phyloP scores from a whole-genome alignment of 2,888 invertebrate genomes.

The Phortica magna region DNA sequence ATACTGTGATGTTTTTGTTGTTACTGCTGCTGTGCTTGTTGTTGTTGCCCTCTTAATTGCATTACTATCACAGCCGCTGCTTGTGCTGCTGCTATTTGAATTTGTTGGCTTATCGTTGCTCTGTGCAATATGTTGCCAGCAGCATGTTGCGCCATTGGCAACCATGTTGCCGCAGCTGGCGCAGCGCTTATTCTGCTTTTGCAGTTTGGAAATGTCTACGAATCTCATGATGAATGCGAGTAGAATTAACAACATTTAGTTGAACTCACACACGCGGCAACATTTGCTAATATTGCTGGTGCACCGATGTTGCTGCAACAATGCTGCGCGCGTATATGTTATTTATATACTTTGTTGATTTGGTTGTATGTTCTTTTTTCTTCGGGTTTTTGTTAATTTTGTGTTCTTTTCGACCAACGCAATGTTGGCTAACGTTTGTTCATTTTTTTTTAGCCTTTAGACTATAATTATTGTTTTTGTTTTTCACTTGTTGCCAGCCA shows the following conservation, averaged over 20 bases:
- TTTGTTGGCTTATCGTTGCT: constrained; percentile 47
- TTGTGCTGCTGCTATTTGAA: constrained; percentile 70
- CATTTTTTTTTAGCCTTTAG: constrained; percentile 39
- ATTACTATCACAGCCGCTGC: constrained; percentile 73
- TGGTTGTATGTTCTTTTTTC: constrained; percentile 19
- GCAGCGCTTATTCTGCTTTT: constrained; percentile 61
- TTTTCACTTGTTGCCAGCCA: constrained; percentile 53
- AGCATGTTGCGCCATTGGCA: constrained; percentile 45
- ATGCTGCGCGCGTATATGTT: constrained; percentile 48
- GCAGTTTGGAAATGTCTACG: constrained; percentile 77
- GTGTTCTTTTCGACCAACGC: constrained; percentile 65
- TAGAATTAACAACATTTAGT: constrained; percentile 78
- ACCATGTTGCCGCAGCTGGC: constrained; percentile 54
- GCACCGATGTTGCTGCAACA: constrained; percentile 54
- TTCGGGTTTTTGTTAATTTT: constrained; percentile 51
- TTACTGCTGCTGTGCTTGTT: constrained; percentile 55
- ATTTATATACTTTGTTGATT: neutral
- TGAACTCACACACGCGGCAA: constrained; percentile 57
- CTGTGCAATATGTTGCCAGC: constrained; percentile 68
- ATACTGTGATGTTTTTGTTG: constrained; percentile 58
- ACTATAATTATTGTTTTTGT: constrained; percentile 36
- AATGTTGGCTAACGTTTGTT: constrained; percentile 40
- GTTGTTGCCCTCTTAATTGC: constrained; percentile 46
- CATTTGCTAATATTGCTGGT: constrained; percentile 24
- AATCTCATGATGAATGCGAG: constrained; percentile 78